phyloP scores from a whole-genome alignment of 1,140 invertebrate genomes.

The Macrostomum lignano region DNA sequence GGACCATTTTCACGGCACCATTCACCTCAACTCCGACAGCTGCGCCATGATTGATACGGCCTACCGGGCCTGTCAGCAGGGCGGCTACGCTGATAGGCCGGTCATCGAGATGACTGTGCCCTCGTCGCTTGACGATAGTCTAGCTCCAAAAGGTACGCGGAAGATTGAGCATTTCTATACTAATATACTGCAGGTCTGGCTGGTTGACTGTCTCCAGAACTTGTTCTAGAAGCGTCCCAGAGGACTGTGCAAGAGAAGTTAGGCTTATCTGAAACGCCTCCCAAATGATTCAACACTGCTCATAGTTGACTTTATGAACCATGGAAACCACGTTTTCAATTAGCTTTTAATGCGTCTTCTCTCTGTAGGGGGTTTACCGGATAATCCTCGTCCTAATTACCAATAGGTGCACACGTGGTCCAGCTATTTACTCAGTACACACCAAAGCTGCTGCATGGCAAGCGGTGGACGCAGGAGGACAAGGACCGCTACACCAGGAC shows the following conservation, averaged over 20 bases:
- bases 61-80: constrained; percentile 23
- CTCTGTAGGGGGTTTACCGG: too few species aligned
- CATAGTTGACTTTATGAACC: too few species aligned
- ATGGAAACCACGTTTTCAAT: too few species aligned
- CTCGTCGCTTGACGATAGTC: constrained; percentile 25
- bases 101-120: constrained; percentile 37
- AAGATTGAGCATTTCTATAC: too few species aligned
- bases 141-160: too few species aligned
- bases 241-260: too few species aligned
- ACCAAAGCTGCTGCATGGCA: constrained; percentile 20
- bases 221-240: too few species aligned
- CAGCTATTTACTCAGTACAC: constrained; percentile 36
- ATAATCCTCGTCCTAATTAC: constrained; percentile 31
- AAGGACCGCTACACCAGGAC: constrained; percentile 25
- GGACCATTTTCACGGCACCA: constrained; percentile 33
- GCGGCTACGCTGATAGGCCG: constrained; percentile 28
- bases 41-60: constrained; percentile 28
- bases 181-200: too few species aligned
- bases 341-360: too few species aligned
- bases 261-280: too few species aligned
- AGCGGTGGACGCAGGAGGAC: constrained; percentile 21
- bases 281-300: too few species aligned
- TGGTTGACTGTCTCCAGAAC: too few species aligned
- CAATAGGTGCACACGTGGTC: constrained; percentile 32
- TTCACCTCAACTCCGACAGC: constrained; percentile 35